phyloP scores from a whole-genome alignment of 2,888 invertebrate species.

The Myathropa florea region DNA sequence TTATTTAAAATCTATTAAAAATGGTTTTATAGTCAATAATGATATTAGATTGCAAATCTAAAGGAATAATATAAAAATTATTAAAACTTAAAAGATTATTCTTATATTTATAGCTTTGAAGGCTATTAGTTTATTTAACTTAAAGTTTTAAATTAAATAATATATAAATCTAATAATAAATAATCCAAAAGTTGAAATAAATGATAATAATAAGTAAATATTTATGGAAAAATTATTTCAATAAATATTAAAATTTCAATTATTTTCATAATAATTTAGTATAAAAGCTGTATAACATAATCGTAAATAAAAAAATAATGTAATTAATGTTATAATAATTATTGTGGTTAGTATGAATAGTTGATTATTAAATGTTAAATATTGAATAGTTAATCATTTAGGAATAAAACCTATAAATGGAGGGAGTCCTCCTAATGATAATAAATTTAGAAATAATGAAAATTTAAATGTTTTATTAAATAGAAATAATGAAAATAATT shows the following conservation, averaged over 20 bases:
- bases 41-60: constrained; percentile 85
- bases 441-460: constrained; percentile 82
- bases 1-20: too few relatives aligned
- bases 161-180: constrained; percentile 74
- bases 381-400: constrained; percentile 84
- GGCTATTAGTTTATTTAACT: constrained; percentile 84
- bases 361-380: constrained; percentile 81
- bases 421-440: constrained; percentile 83
- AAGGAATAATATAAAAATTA: constrained; percentile 76
- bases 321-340: constrained; percentile 82
- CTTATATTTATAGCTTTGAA: constrained; percentile 84
- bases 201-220: constrained; percentile 74
- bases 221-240: constrained; percentile 77
- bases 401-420: constrained; percentile 85
- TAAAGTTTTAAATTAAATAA: constrained; percentile 81
- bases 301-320: constrained; percentile 83
- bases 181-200: constrained; percentile 75
- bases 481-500: constrained; percentile 81
- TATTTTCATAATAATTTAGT: constrained; percentile 81
- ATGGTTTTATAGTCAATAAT: constrained; percentile 78
- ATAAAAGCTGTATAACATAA: constrained; percentile 81
- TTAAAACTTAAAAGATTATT: constrained; percentile 76
- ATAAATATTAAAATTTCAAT: constrained; percentile 78
- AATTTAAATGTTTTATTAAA: constrained; percentile 81
- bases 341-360: constrained; percentile 81